These are phyloP conservation scores for Gila orcuttii DNA, from an alignment of 2,113 vertebrate genomes.

Conservation along the genomic window DNA sequence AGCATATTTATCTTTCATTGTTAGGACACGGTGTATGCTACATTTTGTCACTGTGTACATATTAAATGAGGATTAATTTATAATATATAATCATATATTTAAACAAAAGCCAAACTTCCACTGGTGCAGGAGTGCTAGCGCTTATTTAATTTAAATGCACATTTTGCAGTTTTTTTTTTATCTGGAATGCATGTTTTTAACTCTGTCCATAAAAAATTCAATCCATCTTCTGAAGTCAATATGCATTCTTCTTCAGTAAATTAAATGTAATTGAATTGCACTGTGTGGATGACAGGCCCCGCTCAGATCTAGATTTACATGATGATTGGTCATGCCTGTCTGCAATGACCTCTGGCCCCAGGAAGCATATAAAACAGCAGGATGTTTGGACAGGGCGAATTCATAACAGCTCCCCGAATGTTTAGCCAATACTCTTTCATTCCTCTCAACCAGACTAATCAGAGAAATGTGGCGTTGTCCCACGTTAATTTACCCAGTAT, in stretches of 20 bases:
- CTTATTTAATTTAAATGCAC: constrained; percentile 46
- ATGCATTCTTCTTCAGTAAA: constrained; percentile 40
- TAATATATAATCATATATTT: background rate
- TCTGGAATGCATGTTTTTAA: constrained; percentile 36
- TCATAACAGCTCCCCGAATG: constrained; percentile 58
- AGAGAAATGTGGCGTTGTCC: constrained; percentile 63
- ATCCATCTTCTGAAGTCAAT: constrained; percentile 63
- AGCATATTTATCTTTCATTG: background rate
- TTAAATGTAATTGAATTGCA: constrained; percentile 63
- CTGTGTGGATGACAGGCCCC: constrained; percentile 59
- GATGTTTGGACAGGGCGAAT: constrained; percentile 72
- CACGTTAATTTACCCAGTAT: constrained; percentile 43
- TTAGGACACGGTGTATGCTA: background rate
- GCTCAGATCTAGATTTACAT: constrained; percentile 67
- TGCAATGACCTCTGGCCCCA: constrained; percentile 64
- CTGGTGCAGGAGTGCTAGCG: constrained; percentile 6
- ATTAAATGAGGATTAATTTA: background rate
- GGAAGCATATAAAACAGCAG: constrained; percentile 73
- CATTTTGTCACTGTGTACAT: background rate
- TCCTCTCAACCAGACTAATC: constrained; percentile 52
- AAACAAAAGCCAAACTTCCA: background rate
- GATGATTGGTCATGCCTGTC: constrained; percentile 65
- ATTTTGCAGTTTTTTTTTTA: constrained; percentile 6
- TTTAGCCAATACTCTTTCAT: constrained; percentile 36
- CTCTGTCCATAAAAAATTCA: constrained; percentile 43